Percentiles rank a stretch among this genome's conserved stretches.
Conservation (phyloP, 2,888 invertebrate species). For the Ellobium chinense region DNA sequence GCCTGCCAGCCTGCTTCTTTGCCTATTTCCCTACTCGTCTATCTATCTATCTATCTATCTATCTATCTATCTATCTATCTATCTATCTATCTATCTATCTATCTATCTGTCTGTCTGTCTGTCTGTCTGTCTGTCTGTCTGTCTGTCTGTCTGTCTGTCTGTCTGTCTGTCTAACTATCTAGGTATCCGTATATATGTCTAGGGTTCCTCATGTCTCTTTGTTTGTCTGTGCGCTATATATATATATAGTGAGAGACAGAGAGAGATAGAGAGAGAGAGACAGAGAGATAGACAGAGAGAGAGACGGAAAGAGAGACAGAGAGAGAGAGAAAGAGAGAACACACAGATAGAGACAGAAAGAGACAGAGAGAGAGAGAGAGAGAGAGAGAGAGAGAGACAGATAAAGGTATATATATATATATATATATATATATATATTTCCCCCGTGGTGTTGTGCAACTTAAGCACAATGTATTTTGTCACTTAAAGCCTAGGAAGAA, state of each 20-base stretch:
- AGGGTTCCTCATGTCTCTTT: neutral
- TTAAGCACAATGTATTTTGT: no score
- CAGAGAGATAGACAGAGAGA: neutral
- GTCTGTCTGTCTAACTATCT: constrained; percentile 8
- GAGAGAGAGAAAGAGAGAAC: neutral
- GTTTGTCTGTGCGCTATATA: neutral
- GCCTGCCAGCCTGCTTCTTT: neutral
- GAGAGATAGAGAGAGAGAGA: neutral
- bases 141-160: constrained; percentile 16
- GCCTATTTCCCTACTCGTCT: neutral
- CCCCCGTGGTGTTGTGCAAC: no score
- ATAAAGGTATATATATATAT: no score
- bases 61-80: constrained; percentile 17
- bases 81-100: constrained; percentile 12
- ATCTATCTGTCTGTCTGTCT: constrained; percentile 9
- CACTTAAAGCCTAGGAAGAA: no score
- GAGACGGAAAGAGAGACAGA: neutral
- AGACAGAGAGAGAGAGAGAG: neutral
- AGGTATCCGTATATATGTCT: neutral
- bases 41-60: constrained; percentile 2
- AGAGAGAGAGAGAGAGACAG: neutral
- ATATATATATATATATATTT: no score
- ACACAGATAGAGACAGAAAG: neutral
- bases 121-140: constrained; percentile 13
- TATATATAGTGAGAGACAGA: neutral